Conservation (phyloP, 2,113 vertebrate species). For the Campylomormyrus numenius region DNA sequence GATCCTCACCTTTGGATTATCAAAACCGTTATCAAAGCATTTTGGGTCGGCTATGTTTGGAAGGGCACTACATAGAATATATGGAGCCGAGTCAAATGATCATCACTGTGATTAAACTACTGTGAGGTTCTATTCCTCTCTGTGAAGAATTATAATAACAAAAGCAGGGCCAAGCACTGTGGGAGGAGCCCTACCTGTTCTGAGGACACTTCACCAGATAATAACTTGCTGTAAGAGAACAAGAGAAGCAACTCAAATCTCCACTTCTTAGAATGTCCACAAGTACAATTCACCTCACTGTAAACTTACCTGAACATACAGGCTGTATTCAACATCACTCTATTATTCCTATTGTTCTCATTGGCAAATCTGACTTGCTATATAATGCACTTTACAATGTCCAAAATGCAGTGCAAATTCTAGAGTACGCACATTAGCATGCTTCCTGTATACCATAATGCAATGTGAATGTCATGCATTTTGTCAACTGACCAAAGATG, state of each 20-base stretch:
- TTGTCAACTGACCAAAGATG: background rate
- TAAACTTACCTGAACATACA: background rate
- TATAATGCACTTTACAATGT: background rate
- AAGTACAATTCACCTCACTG: background rate
- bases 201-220: constrained; percentile 84
- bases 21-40: background rate
- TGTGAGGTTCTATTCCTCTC: background rate
- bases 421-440: background rate
- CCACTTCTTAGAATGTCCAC: background rate
- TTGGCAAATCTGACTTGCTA: background rate
- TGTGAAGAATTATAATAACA: background rate
- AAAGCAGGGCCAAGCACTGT: background rate
- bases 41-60: background rate
- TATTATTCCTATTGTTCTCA: background rate
- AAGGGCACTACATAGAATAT: background rate
- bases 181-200: constrained; percentile 70
- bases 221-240: constrained; percentile 69
- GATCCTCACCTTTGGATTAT: background rate
- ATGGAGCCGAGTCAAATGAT: background rate
- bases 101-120: background rate
- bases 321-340: background rate
- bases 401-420: background rate
- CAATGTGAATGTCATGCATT: background rate
- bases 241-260: constrained; percentile 11
- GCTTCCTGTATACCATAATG: background rate